Percentiles rank a stretch among this genome's conserved stretches.
phyloP scores from a whole-genome alignment of 2,113 vertebrate genomes.

The Falcunculus frontatus region DNA sequence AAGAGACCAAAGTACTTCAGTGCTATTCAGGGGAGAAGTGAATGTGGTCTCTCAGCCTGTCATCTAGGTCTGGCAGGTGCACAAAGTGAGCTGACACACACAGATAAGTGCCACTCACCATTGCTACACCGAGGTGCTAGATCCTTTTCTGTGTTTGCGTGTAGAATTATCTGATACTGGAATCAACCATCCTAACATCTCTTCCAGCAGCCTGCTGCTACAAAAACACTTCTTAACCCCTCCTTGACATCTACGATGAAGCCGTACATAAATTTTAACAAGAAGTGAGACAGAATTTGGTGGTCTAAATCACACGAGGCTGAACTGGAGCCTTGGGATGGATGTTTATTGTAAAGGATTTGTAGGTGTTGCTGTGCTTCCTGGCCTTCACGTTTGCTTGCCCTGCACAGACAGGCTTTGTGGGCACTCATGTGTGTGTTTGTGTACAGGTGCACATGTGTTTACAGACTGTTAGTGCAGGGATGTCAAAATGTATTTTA shows the following conservation, averaged over 20 bases:
- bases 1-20: slow-evolving; percentile 55
- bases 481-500: background rate
- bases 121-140: background rate
- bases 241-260: background rate
- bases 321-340: background rate
- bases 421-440: rapidly evolving
- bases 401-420: background rate
- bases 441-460: rapidly evolving
- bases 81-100: slow-evolving; percentile 41
- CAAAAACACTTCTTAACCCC: background rate
- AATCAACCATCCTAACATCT: background rate
- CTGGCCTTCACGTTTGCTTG: background rate
- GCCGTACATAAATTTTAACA: background rate
- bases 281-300: background rate
- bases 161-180: background rate
- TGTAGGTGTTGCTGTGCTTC: background rate
- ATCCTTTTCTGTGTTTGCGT: background rate
- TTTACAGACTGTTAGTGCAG: background rate
- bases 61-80: slow-evolving; percentile 64
- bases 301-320: background rate
- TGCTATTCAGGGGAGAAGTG: slow-evolving; percentile 59
- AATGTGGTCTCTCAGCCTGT: slow-evolving; percentile 71
- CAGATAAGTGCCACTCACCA: slow-evolving; percentile 65
- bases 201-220: background rate
- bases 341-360: background rate